A percentile compares a stretch with the other conserved stretches of the same genome.
Conservation (phyloP, 2,797 vertebrate genomes). For the Spondyliosoma cantharus region DNA sequence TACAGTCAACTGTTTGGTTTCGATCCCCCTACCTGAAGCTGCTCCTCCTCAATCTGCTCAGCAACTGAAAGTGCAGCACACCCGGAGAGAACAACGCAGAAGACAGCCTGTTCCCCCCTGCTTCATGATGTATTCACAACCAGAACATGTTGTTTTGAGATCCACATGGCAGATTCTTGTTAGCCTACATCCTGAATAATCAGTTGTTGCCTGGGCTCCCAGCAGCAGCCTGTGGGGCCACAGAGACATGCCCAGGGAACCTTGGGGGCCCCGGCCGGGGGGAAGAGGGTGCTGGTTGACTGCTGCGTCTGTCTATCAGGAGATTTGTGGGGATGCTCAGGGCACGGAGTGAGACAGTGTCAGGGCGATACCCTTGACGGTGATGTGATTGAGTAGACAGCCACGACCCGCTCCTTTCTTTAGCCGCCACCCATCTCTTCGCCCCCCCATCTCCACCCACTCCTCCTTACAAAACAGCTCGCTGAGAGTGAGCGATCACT, state of each 20-base stretch:
- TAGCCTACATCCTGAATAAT: constrained; percentile 80
- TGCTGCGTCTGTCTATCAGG: constrained; percentile 76
- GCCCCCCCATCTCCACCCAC: constrained; percentile 49
- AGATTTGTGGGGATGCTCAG: constrained; percentile 80
- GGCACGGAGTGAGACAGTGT: constrained; percentile 79
- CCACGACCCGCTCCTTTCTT: constrained; percentile 72
- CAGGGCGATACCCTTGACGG: constrained; percentile 84
- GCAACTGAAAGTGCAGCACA: constrained; percentile 34
- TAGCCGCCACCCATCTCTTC: constrained; percentile 65
- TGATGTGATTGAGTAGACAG: constrained; percentile 85
- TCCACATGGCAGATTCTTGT: constrained; percentile 73
- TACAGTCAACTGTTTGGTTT: constrained; percentile 13
- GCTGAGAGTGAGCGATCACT: constrained; percentile 75
- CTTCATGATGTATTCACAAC: constrained; percentile 76
- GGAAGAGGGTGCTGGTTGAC: constrained; percentile 66
- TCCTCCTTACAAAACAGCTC: constrained; percentile 61
- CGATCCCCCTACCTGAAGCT: constrained; percentile 48
- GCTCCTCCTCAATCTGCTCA: constrained; percentile 32
- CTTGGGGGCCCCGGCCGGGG: constrained; percentile 49
- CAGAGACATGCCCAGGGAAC: constrained; percentile 64
- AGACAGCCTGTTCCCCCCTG: constrained; percentile 58
- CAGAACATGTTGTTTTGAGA: constrained; percentile 73
- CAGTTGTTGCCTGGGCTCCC: constrained; percentile 71
- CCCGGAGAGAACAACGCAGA: constrained; percentile 43
- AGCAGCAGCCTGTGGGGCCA: constrained; percentile 57